phyloP scores from a whole-genome alignment of 2,113 vertebrate genomes.

The Campylomormyrus numenius region DNA sequence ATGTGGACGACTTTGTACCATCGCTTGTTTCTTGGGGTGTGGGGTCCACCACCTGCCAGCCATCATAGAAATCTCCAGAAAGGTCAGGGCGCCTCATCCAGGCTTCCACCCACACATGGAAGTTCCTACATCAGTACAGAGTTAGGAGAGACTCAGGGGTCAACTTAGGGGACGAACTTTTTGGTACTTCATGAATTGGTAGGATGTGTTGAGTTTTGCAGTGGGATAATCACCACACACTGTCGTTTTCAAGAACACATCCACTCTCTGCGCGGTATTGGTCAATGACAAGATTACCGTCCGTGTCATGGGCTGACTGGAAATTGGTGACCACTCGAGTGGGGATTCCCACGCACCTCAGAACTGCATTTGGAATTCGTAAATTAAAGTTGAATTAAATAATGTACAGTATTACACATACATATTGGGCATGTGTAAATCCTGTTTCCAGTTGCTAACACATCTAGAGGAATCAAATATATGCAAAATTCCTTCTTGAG shows the following conservation, averaged over 20 bases:
- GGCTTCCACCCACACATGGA: constrained; percentile 81
- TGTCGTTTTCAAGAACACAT: background rate
- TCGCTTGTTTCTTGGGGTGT: constrained; percentile 83
- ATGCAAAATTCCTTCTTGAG: background rate
- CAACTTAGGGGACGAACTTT: background rate
- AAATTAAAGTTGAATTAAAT: background rate
- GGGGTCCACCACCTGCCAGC: constrained; percentile 85
- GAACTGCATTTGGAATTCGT: constrained; percentile 40
- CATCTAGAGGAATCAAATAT: background rate
- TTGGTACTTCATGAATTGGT: background rate
- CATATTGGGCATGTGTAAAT: background rate
- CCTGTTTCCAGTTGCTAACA: background rate
- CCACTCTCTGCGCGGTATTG: constrained; percentile 15
- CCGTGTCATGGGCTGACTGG: constrained; percentile 54
- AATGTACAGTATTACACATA: background rate
- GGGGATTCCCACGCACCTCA: constrained; percentile 61
- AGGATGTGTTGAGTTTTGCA: background rate
- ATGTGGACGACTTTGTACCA: constrained; percentile 47
- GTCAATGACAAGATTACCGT: constrained; percentile 47
- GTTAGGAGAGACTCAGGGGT: background rate
- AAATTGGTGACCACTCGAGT: constrained; percentile 54
- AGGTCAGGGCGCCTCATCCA: constrained; percentile 84
- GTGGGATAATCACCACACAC: background rate
- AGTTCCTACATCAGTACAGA: constrained; percentile 68
- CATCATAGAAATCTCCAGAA: constrained; percentile 50